Percentiles rank a stretch among this genome's conserved stretches.
phyloP scores from a whole-genome alignment of 2,113 vertebrate species.

The Oreotrochilus melanogaster region DNA sequence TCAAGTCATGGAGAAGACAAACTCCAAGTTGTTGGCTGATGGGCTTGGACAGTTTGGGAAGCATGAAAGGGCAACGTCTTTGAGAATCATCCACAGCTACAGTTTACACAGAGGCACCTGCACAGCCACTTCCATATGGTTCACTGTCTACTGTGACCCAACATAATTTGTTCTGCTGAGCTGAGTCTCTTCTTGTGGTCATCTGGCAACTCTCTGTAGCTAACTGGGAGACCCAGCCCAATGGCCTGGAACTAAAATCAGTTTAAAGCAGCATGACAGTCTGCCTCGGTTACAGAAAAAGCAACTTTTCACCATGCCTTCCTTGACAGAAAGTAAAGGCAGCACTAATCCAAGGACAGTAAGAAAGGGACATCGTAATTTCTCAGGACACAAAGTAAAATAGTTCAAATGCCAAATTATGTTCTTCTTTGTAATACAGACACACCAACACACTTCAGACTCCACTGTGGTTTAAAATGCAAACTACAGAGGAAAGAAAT shows the following conservation, averaged over 20 bases:
- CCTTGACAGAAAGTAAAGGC: not conserved
- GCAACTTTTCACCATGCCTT: not conserved
- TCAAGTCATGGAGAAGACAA: not conserved
- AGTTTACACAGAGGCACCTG: not conserved
- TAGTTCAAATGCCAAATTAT: not conserved
- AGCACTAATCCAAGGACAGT: not conserved
- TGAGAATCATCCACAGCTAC: not conserved
- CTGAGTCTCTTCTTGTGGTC: not conserved
- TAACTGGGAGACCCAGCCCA: not conserved
- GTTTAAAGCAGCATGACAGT: not conserved
- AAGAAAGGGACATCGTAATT: not conserved
- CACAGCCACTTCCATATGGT: not conserved
- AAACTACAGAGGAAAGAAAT: not conserved
- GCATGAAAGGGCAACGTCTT: not conserved
- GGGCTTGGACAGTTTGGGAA: not conserved
- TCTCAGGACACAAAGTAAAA: not conserved
- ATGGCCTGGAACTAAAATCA: not conserved
- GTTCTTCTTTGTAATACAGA: not conserved
- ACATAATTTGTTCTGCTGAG: slow-evolving; percentile 6
- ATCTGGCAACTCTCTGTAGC: not conserved
- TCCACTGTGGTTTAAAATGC: not conserved
- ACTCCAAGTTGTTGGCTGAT: not conserved
- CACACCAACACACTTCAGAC: not conserved
- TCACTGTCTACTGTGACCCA: not conserved
- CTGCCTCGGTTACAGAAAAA: not conserved